Evolutionary conservation across 2,113 vertebrate genomes (phyloP).

Genomic region (Pterocles orientalis): DNA sequence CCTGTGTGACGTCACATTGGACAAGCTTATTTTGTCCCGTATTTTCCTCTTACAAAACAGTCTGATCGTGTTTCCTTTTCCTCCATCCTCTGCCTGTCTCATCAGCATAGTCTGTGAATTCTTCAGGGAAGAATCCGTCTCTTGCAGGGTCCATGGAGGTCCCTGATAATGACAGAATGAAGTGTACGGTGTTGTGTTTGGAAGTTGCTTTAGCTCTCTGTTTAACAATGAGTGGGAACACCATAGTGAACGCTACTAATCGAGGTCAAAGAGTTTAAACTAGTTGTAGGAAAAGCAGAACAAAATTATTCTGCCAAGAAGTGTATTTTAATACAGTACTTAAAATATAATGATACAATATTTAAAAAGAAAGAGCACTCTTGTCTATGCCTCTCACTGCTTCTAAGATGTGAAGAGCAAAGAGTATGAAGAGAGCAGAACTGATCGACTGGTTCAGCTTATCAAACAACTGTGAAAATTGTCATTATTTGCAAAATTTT

Average conservation of each 20-base stretch:
- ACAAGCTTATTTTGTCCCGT: slow-evolving; percentile 12
- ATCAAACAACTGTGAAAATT: background rate
- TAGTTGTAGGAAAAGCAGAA: background rate
- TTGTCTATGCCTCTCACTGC: background rate
- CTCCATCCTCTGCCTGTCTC: background rate
- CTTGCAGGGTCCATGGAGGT: background rate
- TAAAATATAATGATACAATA: background rate
- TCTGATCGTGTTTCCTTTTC: slow-evolving; percentile 15
- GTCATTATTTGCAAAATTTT: background rate
- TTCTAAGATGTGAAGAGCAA: background rate
- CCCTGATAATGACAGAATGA: background rate
- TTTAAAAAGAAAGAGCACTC: background rate
- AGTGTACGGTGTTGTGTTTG: background rate
- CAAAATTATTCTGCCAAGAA: background rate
- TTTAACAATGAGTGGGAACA: background rate
- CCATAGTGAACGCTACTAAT: background rate
- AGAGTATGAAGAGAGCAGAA: background rate
- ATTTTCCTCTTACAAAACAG: slow-evolving; percentile 51
- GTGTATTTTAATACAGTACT: background rate
- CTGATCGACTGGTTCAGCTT: background rate
- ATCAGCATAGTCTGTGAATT: background rate
- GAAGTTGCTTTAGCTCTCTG: background rate
- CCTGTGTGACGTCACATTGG: slow-evolving; percentile 21
- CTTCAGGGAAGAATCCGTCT: background rate
- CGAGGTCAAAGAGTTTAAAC: background rate